Evolutionary conservation across 2,797 vertebrate genomes (phyloP).

Genomic region (Typhlichthys subterraneus): DNA sequence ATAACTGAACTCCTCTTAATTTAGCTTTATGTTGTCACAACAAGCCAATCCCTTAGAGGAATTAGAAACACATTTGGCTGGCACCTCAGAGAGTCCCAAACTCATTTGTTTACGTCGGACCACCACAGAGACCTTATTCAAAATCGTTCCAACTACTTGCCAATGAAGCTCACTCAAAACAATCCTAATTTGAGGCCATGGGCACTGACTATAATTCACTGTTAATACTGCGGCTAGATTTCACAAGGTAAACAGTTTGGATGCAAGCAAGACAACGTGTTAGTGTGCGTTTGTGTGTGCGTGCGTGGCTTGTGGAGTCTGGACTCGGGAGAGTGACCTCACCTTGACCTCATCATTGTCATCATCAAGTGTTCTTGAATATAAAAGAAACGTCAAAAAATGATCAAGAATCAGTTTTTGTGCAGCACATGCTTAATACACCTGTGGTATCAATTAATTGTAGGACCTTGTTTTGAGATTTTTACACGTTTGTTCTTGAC

Average conservation of each 20-base stretch:
- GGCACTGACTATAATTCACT: conserved; percentile 13
- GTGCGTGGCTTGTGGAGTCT: conserved; percentile 26
- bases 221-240: conserved; percentile 1
- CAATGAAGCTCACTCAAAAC: conserved; percentile 27
- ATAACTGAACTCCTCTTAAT: too few species aligned
- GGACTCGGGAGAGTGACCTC: conserved; percentile 8
- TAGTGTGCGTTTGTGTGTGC: too few species aligned
- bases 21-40: too few species aligned
- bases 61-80: not conserved
- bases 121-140: conserved; percentile 30
- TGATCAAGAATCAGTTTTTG: not conserved
- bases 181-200: conserved; percentile 34
- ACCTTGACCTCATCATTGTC: conserved; percentile 18
- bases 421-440: conserved; percentile 9
- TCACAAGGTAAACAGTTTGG: not conserved
- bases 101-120: conserved; percentile 4
- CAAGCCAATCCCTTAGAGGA: not conserved
- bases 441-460: conserved; percentile 18
- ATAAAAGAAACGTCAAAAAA: not conserved
- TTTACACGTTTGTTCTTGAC: not conserved
- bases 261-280: not conserved
- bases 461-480: conserved; percentile 14
- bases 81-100: not conserved
- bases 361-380: not conserved
- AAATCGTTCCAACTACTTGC: conserved; percentile 14